A percentile compares a stretch with the other conserved stretches of the same genome.
Conservation (phyloP, 1,140 invertebrate species). For the Drosophila pallidifrons region DNA sequence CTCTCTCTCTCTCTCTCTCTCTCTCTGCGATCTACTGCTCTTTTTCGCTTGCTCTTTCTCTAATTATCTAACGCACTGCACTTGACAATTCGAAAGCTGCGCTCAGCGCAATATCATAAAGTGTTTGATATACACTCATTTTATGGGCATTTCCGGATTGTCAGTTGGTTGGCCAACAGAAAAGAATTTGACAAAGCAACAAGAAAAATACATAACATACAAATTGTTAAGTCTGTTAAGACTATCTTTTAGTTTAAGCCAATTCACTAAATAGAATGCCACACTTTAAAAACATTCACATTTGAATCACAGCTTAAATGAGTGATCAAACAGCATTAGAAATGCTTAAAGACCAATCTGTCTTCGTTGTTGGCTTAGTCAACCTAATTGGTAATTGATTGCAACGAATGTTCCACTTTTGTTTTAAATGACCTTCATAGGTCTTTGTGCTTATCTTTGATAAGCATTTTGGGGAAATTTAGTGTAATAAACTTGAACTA, state of each 20-base stretch:
- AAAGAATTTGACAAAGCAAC: background rate
- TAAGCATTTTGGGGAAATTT: too few relatives aligned
- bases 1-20: background rate
- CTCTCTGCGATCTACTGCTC: background rate
- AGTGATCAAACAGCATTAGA: too few relatives aligned
- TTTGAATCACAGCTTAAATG: too few relatives aligned
- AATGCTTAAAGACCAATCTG: too few relatives aligned
- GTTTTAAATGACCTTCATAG: too few relatives aligned
- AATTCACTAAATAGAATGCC: too few relatives aligned
- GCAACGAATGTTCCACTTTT: too few relatives aligned
- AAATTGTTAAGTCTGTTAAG: background rate
- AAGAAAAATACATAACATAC: background rate
- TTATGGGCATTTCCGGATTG: background rate
- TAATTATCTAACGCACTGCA: background rate
- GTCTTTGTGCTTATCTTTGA: too few relatives aligned
- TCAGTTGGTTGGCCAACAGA: background rate
- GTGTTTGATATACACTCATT: conserved; percentile 3
- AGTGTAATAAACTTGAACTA: too few relatives aligned
- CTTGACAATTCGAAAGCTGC: conserved; percentile 16
- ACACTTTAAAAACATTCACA: too few relatives aligned
- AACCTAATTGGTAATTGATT: too few relatives aligned
- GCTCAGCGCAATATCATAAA: conserved; percentile 18
- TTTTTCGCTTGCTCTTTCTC: background rate
- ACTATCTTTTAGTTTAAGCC: background rate
- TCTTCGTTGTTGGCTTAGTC: too few relatives aligned